phyloP scores from a whole-genome alignment of 2,113 vertebrate genomes.

The Coreoperca whiteheadi region DNA sequence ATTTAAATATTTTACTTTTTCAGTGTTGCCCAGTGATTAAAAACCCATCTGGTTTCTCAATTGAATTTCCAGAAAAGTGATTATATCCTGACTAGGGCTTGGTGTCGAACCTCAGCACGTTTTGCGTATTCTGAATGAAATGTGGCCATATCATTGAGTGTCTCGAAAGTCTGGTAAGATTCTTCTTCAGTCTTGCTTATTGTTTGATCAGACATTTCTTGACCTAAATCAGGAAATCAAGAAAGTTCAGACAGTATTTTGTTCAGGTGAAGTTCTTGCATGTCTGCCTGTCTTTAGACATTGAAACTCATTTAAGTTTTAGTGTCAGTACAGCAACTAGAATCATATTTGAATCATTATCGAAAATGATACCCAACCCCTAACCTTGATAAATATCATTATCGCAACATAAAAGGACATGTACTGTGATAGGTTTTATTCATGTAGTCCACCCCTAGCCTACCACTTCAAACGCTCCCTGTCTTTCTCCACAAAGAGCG shows the following conservation, averaged over 20 bases:
- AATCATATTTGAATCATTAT: neutral
- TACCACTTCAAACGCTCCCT: too few relatives aligned
- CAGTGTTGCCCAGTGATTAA: neutral
- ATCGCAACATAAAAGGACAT: neutral
- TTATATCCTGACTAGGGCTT: too few relatives aligned
- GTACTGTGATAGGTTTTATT: neutral
- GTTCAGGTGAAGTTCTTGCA: neutral
- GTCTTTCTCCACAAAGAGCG: neutral
- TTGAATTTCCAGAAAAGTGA: neutral
- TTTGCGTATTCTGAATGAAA: neutral
- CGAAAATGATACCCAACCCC: neutral
- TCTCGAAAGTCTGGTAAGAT: neutral
- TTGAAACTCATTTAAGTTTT: neutral
- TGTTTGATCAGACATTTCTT: neutral
- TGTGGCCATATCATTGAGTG: too few relatives aligned
- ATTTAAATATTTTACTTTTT: neutral
- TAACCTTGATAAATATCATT: neutral
- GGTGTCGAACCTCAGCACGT: neutral
- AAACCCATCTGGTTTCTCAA: neutral
- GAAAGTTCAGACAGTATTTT: neutral
- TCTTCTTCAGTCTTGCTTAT: neutral
- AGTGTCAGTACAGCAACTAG: neutral
- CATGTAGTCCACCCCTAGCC: neutral
- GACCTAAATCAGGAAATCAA: neutral
- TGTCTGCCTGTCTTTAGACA: neutral